Evolutionary conservation across 2,888 invertebrate genomes (phyloP).

Genomic region (Trimorus sp.): DNA sequence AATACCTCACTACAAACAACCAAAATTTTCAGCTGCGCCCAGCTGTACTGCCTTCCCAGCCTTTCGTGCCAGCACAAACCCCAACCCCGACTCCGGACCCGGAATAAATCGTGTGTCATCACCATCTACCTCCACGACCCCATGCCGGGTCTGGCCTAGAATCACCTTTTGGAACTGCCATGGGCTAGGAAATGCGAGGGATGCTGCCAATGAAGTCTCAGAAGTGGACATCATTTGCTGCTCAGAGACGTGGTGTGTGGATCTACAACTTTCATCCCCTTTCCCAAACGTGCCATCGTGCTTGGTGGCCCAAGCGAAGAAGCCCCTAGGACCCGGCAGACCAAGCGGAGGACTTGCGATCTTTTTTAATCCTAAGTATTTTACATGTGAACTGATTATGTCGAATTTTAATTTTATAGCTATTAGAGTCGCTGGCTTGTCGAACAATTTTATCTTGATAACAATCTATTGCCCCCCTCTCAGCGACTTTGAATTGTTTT

Average conservation of each 20-base stretch:
- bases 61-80: not conserved
- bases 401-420: not conserved
- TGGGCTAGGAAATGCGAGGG: not conserved
- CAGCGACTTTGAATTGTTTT: constrained; percentile 1
- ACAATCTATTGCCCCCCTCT: not conserved
- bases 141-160: not conserved
- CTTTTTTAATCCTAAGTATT: not conserved
- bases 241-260: not conserved
- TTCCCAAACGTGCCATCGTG: not conserved
- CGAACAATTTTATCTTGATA: not conserved
- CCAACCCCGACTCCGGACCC: not conserved
- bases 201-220: not conserved
- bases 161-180: constrained; percentile 1
- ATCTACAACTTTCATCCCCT: not conserved
- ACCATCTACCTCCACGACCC: not conserved
- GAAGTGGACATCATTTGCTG: constrained; percentile 1
- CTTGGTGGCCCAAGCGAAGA: not conserved
- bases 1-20: not conserved
- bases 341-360: not conserved
- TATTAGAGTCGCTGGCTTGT: not conserved
- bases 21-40: not conserved
- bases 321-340: not conserved
- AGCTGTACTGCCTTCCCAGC: not conserved
- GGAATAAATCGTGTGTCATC: no score
- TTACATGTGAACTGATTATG: constrained; percentile 1